A percentile compares a stretch with the other conserved stretches of the same genome.
Conservation (phyloP, 2,113 vertebrate species). For the Thermophis baileyi region DNA sequence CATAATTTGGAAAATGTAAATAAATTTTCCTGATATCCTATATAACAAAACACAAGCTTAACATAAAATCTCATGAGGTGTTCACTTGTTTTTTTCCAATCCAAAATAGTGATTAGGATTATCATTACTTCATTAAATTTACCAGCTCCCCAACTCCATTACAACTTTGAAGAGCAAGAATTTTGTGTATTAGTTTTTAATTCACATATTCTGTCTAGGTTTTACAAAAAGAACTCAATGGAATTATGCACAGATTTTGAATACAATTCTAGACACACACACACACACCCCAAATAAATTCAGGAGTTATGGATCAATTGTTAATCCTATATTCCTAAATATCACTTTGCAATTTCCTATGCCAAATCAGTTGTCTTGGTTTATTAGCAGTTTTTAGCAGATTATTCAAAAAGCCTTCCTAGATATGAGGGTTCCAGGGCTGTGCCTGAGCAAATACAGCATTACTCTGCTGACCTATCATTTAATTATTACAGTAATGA, state of each 20-base stretch:
- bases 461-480: not conserved
- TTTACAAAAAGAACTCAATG: not conserved
- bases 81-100: no score
- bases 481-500: not conserved
- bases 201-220: not conserved
- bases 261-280: not conserved
- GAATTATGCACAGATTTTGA: not conserved
- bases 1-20: not conserved
- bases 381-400: not conserved
- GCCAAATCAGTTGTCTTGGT: not conserved
- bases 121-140: no score
- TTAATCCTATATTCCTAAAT: not conserved
- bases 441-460: not conserved
- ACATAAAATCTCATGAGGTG: not conserved
- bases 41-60: not conserved
- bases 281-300: no score
- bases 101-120: no score
- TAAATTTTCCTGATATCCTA: not conserved
- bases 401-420: not conserved
- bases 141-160: no score
- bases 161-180: not conserved
- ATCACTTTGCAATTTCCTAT: not conserved
- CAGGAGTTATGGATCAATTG: not conserved
- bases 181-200: not conserved
- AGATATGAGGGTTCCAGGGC: not conserved